These are phyloP conservation scores for Leucoma salicis DNA, from an alignment of 2,888 invertebrate genomes.

Conservation along the genomic window DNA sequence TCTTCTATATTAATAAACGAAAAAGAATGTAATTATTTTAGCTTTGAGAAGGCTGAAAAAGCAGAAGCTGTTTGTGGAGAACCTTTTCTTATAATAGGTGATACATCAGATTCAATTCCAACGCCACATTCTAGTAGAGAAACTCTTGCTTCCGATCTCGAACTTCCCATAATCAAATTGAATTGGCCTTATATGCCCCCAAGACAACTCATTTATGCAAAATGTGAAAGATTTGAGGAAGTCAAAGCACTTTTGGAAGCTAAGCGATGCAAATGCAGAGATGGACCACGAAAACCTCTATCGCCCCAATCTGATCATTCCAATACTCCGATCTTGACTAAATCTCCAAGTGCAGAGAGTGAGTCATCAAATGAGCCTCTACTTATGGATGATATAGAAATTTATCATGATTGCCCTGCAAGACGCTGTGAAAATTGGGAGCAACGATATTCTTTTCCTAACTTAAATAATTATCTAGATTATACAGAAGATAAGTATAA, in stretches of 20 bases:
- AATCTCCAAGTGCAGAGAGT: no score
- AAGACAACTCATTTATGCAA: slow-evolving; percentile 67
- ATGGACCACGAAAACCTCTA: slow-evolving; percentile 11
- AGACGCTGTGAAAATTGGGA: slow-evolving; percentile 47
- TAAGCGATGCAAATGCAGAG: slow-evolving; percentile 55
- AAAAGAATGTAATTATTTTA: slow-evolving; percentile 44
- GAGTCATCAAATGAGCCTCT: slow-evolving; percentile 55
- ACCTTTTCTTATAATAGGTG: slow-evolving; percentile 62
- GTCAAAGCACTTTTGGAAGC: slow-evolving; percentile 56
- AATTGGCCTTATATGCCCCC: slow-evolving; percentile 32
- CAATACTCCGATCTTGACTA: slow-evolving; percentile 14
- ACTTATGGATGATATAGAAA: slow-evolving; percentile 47
- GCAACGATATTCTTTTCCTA: slow-evolving; percentile 46
- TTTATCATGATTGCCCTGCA: slow-evolving; percentile 48
- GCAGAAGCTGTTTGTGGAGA: slow-evolving; percentile 43
- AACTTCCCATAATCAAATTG: slow-evolving; percentile 47
- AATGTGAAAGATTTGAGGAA: slow-evolving; percentile 63
- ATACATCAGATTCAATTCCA: slow-evolving; percentile 47
- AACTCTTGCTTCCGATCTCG: slow-evolving; percentile 57
- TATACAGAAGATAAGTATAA: slow-evolving; percentile 62
- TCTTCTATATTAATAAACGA: slow-evolving; percentile 51
- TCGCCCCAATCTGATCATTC: slow-evolving; percentile 8
- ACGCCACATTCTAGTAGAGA: slow-evolving; percentile 60
- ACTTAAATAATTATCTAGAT: slow-evolving; percentile 55
- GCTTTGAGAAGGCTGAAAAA: slow-evolving; percentile 41